These are phyloP conservation scores for Enoplosus armatus DNA, from an alignment of 2,797 vertebrate genomes.

Conservation along the genomic window DNA sequence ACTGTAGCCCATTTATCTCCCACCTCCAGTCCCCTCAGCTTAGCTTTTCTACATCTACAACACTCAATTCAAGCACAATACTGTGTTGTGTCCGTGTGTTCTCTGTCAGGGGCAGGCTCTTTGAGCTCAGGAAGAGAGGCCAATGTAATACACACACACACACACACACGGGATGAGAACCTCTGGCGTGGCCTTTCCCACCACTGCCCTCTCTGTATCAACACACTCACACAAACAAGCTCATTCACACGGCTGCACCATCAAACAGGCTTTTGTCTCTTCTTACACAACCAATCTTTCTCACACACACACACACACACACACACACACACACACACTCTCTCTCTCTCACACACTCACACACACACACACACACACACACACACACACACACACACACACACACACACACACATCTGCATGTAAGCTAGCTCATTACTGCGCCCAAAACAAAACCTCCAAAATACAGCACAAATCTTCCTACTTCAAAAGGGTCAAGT, in stretches of 20 bases:
- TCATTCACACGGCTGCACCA: conserved; percentile 64
- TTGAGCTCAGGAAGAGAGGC: conserved; percentile 79
- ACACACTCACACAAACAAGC: conserved; percentile 74
- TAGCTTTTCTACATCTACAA: conserved; percentile 40
- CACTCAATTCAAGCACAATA: conserved; percentile 62
- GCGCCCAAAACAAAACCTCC: conserved; percentile 52
- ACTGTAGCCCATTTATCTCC: conserved; percentile 57
- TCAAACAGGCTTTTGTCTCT: conserved; percentile 75
- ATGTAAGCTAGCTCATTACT: conserved; percentile 62
- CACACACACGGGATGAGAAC: conserved; percentile 77
- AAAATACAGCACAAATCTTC: conserved; percentile 18
- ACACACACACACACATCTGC: conserved; percentile 43
- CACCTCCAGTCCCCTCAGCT: conserved; percentile 45
- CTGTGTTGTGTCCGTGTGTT: conserved; percentile 76
- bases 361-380: too few species aligned
- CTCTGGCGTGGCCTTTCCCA: conserved; percentile 82
- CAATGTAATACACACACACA: conserved; percentile 53
- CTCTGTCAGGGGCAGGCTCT: conserved; percentile 64
- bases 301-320: conserved; percentile 28
- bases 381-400: conserved; percentile 14
- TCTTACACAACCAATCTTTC: conserved; percentile 46
- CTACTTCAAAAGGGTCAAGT: conserved; percentile 43
- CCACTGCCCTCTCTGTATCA: conserved; percentile 75
- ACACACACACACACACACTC: too few species aligned
- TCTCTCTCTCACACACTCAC: too few species aligned